Conservation (phyloP, 2,888 invertebrate species). For the Eucera pruinosa region DNA sequence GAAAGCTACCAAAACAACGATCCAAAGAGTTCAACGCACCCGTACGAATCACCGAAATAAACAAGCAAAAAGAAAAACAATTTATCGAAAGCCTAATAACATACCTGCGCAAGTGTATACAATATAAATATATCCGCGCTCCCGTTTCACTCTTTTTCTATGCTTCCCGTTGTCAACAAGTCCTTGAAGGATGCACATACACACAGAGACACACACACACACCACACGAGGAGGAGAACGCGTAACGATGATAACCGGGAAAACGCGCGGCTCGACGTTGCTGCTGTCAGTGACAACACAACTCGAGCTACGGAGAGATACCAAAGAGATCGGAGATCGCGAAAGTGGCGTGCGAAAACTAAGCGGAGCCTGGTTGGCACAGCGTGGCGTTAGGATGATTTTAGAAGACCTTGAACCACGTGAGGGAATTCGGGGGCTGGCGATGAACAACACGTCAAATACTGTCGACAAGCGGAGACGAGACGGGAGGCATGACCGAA, state of each 20-base stretch:
- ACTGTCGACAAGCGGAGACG: slow-evolving; percentile 35
- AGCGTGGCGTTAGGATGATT: slow-evolving; percentile 63
- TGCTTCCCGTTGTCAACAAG: not conserved
- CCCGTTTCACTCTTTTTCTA: not conserved
- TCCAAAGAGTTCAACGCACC: slow-evolving; percentile 31
- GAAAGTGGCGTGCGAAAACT: slow-evolving; percentile 49
- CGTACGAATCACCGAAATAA: too few relatives aligned
- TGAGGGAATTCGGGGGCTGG: slow-evolving; percentile 58
- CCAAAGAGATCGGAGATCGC: too few relatives aligned
- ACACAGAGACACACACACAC: too few relatives aligned
- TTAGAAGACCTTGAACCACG: slow-evolving; percentile 72
- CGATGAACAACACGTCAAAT: slow-evolving; percentile 49
- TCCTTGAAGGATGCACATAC: not conserved
- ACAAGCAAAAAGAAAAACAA: not conserved
- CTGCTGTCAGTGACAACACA: slow-evolving; percentile 51
- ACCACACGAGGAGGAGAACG: slow-evolving; percentile 6
- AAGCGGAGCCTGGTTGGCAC: slow-evolving; percentile 43
- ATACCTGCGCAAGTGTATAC: slow-evolving; percentile 33
- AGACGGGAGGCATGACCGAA: slow-evolving; percentile 59
- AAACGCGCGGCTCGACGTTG: slow-evolving; percentile 32
- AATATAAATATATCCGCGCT: slow-evolving; percentile 3
- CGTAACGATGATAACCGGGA: not conserved
- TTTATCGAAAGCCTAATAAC: too few relatives aligned
- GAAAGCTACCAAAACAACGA: too few relatives aligned
- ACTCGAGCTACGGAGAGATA: slow-evolving; percentile 19